These are phyloP conservation scores for Oligia fasciuncula DNA, from an alignment of 2,888 invertebrate species.

Conservation along the genomic window DNA sequence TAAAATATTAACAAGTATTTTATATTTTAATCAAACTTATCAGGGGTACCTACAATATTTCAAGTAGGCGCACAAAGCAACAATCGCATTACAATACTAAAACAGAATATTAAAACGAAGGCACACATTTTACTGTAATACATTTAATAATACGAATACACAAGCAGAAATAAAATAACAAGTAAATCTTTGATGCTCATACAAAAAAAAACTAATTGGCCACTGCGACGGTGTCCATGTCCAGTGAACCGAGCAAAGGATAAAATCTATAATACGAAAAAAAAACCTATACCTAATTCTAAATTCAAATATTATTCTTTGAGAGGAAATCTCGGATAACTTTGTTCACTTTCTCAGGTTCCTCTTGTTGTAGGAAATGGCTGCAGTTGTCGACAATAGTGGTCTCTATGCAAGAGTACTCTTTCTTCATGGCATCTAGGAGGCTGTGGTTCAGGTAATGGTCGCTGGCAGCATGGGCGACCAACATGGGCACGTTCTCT, in stretches of 20 bases:
- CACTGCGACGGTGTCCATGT: not conserved
- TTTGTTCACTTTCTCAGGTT: conserved; percentile 87
- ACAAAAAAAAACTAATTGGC: not conserved
- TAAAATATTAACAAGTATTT: conserved; percentile 17
- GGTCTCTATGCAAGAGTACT: conserved; percentile 83
- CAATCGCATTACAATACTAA: conserved; percentile 20
- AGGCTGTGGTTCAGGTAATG: conserved; percentile 73
- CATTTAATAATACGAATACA: conserved; percentile 19
- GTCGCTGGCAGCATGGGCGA: conserved; percentile 86
- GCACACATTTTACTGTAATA: conserved; percentile 30
- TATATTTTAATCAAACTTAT: conserved; percentile 13
- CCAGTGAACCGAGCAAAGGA: not conserved
- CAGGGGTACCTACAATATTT: not conserved
- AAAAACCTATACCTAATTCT: not conserved
- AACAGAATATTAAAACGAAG: conserved; percentile 7
- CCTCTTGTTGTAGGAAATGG: conserved; percentile 90
- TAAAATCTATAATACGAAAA: not conserved
- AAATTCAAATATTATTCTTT: conserved; percentile 75
- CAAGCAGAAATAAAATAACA: not conserved
- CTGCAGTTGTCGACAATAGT: conserved; percentile 82
- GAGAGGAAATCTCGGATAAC: conserved; percentile 86
- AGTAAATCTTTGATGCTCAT: not conserved
- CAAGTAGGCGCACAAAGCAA: conserved; percentile 7
- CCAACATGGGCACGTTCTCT: conserved; percentile 83
- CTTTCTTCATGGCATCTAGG: conserved; percentile 78